Percentiles rank a stretch among this genome's conserved stretches.
phyloP scores from a whole-genome alignment of 2,797 vertebrate species.

The Enteromius mattozi region DNA sequence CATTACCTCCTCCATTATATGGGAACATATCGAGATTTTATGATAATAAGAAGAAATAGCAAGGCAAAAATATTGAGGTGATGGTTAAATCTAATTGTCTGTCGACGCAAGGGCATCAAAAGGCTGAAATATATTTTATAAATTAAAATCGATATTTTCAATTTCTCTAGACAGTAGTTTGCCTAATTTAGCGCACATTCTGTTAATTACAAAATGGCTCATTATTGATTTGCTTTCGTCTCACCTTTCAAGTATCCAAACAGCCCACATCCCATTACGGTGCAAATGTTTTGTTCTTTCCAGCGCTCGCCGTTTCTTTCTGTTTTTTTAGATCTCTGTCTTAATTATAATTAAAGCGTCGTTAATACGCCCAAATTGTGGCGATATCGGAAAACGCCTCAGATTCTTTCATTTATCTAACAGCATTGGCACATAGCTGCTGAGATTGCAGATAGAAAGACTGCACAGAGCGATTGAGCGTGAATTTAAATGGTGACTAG shows the following conservation, averaged over 20 bases:
- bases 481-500: constrained; percentile 7
- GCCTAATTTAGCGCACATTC: constrained; percentile 85
- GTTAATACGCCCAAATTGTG: constrained; percentile 56
- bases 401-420: constrained; percentile 50
- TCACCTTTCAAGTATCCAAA: constrained; percentile 66
- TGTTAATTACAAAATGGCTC: constrained; percentile 74
- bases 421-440: constrained; percentile 34
- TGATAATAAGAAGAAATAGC: constrained; percentile 62
- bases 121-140: constrained; percentile 86
- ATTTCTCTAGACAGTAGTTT: constrained; percentile 88
- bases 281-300: constrained; percentile 31
- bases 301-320: constrained; percentile 1
- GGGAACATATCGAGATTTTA: constrained; percentile 67
- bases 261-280: constrained; percentile 59
- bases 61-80: constrained; percentile 43
- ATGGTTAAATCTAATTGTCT: constrained; percentile 79
- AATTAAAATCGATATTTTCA: constrained; percentile 95
- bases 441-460: constrained; percentile 26
- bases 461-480: neutral
- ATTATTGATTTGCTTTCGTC: constrained; percentile 73
- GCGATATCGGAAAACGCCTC: constrained; percentile 34
- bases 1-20: constrained; percentile 67
- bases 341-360: constrained; percentile 54
- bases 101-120: constrained; percentile 79
- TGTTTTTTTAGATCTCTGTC: constrained; percentile 27